Evolutionary conservation across 2,888 invertebrate genomes (phyloP), one percentile per base, ranked within the genome.

Genomic region (Tenthredo scrophulariae): DNA sequence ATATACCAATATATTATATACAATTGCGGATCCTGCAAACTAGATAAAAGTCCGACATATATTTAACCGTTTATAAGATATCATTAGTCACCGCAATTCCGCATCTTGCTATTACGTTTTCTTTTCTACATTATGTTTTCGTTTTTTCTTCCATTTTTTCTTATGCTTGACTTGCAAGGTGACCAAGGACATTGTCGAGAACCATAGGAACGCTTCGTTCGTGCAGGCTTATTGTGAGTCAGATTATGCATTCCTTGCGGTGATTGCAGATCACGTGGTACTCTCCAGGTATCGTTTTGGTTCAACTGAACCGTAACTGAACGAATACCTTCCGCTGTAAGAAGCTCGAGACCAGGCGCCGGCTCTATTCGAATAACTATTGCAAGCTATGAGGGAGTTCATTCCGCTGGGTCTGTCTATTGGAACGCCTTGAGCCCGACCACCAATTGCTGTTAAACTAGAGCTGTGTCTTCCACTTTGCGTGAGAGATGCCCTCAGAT

Each of bases 381-480:
- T 96, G 94, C 96, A 96, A 0, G 96, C 96, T 86, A 97, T 96
- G 86, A 97, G 94, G 85, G 96, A 96, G 94, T 96, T 96, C 96
- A 96, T 96, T 80, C 95, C 96, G n/a, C 95, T 95, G 0, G 96
- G 96, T 58, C 96, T 94, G 90, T 96, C 96, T 88, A 96, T 95
- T 84, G 95, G 95, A 88, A 96, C 94, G 46, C 94, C 93, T 87
- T 95, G 94, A 50, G 83, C 83, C 26, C 83, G 43, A 10, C 43
- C 70, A 58, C 86, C 84, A 70, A 46, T 15, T 13, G 62, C 40
- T 29, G 80, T 29, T 13, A 86, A 40, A 85, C 90, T 90, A 13
- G 85, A 82, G 84, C 89, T 91, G 65, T 88, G 91, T 22, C 90
- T 89, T 9, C 88, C 89, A 86, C 92, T 93, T 86, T 90, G 89